Evolutionary conservation across 2,797 vertebrate genomes (phyloP).

Genomic region (Danio aesculapii): DNA sequence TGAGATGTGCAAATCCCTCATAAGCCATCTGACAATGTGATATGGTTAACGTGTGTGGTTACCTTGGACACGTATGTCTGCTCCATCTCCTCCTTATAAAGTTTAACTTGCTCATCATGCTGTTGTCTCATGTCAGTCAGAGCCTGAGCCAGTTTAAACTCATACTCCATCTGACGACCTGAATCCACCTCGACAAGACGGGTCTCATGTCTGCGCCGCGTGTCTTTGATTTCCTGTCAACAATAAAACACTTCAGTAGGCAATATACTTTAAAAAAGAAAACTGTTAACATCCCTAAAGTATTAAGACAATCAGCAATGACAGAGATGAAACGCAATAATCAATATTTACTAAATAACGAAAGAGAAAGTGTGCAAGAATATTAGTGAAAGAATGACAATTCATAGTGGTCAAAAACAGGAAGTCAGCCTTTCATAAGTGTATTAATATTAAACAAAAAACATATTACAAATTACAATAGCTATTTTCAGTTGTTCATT

Average conservation of each 20-base stretch:
- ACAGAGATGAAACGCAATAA: too few relatives aligned
- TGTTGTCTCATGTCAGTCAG: conserved; percentile 86
- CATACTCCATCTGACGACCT: conserved; percentile 84
- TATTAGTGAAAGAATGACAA: too few relatives aligned
- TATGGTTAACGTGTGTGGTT: background rate
- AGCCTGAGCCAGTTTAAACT: conserved; percentile 86
- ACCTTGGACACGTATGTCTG: conserved; percentile 86
- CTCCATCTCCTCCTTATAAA: conserved; percentile 90
- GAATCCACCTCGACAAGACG: conserved; percentile 87
- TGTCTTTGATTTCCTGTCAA: conserved; percentile 89
- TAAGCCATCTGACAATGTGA: background rate
- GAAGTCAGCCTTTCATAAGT: too few relatives aligned
- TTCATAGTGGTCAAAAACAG: too few relatives aligned
- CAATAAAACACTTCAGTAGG: background rate
- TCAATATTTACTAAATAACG: too few relatives aligned
- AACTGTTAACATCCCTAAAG: background rate
- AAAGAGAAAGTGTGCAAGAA: too few relatives aligned
- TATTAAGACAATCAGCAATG: too few relatives aligned
- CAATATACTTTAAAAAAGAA: too few relatives aligned
- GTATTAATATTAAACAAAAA: too few relatives aligned
- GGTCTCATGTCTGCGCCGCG: conserved; percentile 79
- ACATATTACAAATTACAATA: too few relatives aligned
- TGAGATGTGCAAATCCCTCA: background rate
- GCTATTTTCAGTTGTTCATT: too few relatives aligned
- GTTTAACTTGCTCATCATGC: conserved; percentile 84